Evolutionary conservation across 2,113 vertebrate species (phyloP).

Genomic region (Upupa epops): DNA sequence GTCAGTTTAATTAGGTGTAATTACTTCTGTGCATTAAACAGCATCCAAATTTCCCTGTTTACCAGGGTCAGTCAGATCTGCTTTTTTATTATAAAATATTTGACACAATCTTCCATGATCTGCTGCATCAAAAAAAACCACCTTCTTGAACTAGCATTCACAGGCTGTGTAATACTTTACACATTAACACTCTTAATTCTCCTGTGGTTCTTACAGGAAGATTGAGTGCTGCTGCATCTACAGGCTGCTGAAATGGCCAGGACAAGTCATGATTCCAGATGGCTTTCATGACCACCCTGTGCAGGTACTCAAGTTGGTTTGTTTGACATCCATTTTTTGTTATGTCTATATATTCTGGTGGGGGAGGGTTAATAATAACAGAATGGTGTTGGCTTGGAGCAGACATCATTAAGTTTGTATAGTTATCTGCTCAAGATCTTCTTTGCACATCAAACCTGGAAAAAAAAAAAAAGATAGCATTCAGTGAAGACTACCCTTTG

Average conservation of each 20-base stretch:
- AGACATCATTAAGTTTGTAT: conserved; percentile 72
- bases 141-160: background rate
- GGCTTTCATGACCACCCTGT: conserved; percentile 85
- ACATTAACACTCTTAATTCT: background rate
- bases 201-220: conserved; percentile 85
- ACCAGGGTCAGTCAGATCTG: background rate
- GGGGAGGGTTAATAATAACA: conserved; percentile 82
- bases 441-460: background rate
- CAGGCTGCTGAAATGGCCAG: conserved; percentile 92
- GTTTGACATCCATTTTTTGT: conserved; percentile 81
- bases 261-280: conserved; percentile 89
- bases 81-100: background rate
- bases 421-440: background rate
- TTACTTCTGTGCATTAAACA: background rate
- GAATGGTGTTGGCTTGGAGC: conserved; percentile 43
- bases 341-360: conserved; percentile 83
- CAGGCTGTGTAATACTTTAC: background rate
- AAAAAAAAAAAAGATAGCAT: background rate
- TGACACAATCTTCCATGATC: background rate
- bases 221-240: conserved; percentile 87
- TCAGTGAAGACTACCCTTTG: background rate
- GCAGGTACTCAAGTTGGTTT: conserved; percentile 90
- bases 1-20: background rate
- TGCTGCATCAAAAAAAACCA: background rate
- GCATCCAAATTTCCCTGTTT: background rate